These are phyloP conservation scores for Dichetophora obliterata DNA, from an alignment of 2,888 invertebrate species.

Conservation along the genomic window DNA sequence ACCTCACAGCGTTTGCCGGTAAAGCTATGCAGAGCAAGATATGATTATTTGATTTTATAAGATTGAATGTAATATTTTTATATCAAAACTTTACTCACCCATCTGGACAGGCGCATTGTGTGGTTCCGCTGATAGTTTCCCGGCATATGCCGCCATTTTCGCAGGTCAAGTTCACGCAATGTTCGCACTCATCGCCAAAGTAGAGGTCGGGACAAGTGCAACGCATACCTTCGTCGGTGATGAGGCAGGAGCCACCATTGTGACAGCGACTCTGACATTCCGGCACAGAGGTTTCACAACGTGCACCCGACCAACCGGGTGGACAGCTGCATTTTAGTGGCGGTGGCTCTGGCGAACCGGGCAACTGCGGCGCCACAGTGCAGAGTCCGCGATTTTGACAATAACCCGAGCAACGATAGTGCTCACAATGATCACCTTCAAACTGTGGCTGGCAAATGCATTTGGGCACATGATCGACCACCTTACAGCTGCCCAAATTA, in stretches of 20 bases:
- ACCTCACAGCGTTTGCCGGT: conserved; percentile 75
- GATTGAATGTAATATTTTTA: conserved; percentile 60
- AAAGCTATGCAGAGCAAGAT: conserved; percentile 51
- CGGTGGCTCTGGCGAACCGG: conserved; percentile 62
- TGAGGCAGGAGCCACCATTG: conserved; percentile 75
- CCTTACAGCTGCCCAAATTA: conserved; percentile 75
- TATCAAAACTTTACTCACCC: conserved; percentile 66
- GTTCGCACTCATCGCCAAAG: conserved; percentile 73
- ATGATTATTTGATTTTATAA: not conserved
- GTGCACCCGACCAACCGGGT: conserved; percentile 76
- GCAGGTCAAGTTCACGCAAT: conserved; percentile 74
- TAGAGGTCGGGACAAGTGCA: conserved; percentile 74
- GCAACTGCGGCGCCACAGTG: conserved; percentile 67
- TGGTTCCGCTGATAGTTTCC: conserved; percentile 66
- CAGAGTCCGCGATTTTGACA: conserved; percentile 77
- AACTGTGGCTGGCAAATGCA: conserved; percentile 78
- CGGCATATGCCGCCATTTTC: conserved; percentile 75
- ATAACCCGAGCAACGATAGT: conserved; percentile 78
- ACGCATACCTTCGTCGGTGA: conserved; percentile 64
- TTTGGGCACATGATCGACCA: conserved; percentile 72
- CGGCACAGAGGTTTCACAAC: conserved; percentile 75
- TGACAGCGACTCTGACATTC: conserved; percentile 73
- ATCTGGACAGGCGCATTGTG: conserved; percentile 73
- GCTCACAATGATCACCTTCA: conserved; percentile 77
- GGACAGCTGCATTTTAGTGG: conserved; percentile 74